Conservation (phyloP, 2,113 vertebrate genomes). For the Macquaria ambigua region DNA sequence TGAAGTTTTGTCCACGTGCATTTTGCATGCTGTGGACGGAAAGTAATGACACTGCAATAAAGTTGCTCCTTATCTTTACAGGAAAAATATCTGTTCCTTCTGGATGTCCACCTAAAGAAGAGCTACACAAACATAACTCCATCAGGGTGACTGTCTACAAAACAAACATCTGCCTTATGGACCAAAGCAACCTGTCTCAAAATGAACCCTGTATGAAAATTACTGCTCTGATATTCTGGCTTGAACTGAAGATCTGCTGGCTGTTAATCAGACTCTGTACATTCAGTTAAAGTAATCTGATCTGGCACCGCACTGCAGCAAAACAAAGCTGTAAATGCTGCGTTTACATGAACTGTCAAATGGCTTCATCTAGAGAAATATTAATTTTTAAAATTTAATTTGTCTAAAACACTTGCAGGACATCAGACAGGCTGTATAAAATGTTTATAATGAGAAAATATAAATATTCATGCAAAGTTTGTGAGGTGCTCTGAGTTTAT, state of each 20-base stretch:
- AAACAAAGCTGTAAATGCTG: slow-evolving; percentile 61
- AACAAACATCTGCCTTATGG: slow-evolving; percentile 33
- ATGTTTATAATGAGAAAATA: slow-evolving; percentile 62
- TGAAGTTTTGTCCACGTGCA: slow-evolving; percentile 13
- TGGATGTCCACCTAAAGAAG: slow-evolving; percentile 34
- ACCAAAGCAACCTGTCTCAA: neutral
- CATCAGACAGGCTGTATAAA: slow-evolving; percentile 30
- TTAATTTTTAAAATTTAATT: slow-evolving; percentile 13
- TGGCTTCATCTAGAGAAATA: neutral
- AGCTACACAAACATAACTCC: slow-evolving; percentile 11
- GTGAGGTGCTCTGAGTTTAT: slow-evolving; percentile 63
- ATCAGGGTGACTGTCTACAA: neutral
- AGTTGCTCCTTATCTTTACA: slow-evolving; percentile 60
- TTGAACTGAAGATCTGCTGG: neutral
- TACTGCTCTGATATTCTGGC: neutral
- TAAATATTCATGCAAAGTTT: slow-evolving; percentile 58
- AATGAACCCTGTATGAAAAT: neutral
- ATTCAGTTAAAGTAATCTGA: slow-evolving; percentile 16
- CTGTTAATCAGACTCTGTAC: slow-evolving; percentile 5
- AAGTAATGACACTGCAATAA: slow-evolving; percentile 26
- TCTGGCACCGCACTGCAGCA: slow-evolving; percentile 8
- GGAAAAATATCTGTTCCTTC: slow-evolving; percentile 72
- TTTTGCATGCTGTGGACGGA: slow-evolving; percentile 2
- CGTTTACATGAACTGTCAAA: neutral
- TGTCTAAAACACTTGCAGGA: slow-evolving; percentile 3